Evolutionary conservation across 1,140 invertebrate species (phyloP).

Genomic region (Mya arenaria): DNA sequence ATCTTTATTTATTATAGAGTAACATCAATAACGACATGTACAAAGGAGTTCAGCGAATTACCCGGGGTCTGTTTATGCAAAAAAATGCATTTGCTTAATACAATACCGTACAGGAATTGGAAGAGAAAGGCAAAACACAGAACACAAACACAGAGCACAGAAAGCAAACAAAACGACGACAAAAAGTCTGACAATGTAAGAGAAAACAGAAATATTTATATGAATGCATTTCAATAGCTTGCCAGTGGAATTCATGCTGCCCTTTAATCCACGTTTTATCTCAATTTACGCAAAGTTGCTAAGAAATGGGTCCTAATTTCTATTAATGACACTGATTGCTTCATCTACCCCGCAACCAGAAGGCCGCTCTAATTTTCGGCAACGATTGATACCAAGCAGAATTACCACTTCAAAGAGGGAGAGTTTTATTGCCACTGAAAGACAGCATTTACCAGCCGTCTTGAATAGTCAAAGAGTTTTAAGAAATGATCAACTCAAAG

Average conservation of each 20-base stretch:
- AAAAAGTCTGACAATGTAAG: not conserved
- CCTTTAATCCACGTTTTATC: not conserved
- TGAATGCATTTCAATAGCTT: not conserved
- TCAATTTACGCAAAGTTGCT: not conserved
- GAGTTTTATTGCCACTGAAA: not conserved
- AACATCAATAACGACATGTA: too few relatives aligned
- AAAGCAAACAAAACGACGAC: not conserved
- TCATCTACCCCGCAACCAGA: not conserved
- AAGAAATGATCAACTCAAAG: too few relatives aligned
- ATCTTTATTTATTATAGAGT: too few relatives aligned
- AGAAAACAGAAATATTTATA: not conserved
- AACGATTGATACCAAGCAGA: constrained; percentile 44
- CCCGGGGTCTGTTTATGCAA: too few relatives aligned
- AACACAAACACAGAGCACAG: not conserved
- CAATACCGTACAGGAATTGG: not conserved
- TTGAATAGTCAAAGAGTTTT: too few relatives aligned
- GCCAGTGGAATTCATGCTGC: not conserved
- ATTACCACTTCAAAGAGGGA: constrained; percentile 21
- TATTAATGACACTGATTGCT: not conserved
- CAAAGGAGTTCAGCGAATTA: too few relatives aligned
- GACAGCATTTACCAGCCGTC: too few relatives aligned
- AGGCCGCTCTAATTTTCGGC: constrained; percentile 2
- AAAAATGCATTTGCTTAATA: not conserved
- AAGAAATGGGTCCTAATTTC: not conserved
- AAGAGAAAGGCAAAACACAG: not conserved